Evolutionary conservation across 2,888 invertebrate species (phyloP).

Genomic region (Caenorhabditis sp.): DNA sequence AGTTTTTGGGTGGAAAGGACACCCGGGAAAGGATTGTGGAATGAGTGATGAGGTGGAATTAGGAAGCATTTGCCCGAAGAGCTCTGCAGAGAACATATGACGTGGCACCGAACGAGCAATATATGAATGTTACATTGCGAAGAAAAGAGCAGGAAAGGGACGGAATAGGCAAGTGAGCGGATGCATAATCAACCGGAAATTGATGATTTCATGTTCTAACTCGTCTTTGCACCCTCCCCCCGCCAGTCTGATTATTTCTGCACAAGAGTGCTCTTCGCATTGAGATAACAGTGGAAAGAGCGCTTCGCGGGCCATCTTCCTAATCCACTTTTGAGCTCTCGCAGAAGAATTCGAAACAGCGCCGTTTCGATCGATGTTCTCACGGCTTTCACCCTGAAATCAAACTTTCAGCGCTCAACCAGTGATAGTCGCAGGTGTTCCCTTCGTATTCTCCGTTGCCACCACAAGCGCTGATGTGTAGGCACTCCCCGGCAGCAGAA

Average conservation of each 20-base stretch:
- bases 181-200: slow-evolving; percentile 49
- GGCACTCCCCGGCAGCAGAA: neutral
- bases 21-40: slow-evolving; percentile 8
- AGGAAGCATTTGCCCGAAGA: slow-evolving; percentile 1
- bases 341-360: slow-evolving; percentile 23
- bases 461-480: neutral
- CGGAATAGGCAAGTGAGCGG: neutral
- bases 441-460: neutral
- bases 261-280: neutral
- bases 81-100: neutral
- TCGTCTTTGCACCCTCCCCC: neutral
- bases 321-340: slow-evolving; percentile 13
- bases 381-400: slow-evolving; percentile 4
- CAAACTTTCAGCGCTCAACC: neutral
- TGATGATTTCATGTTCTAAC: slow-evolving; percentile 40
- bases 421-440: neutral
- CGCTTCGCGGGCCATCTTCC: slow-evolving; percentile 20
- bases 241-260: neutral
- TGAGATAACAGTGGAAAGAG: neutral
- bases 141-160: slow-evolving; percentile 7
- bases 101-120: neutral
- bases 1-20: too few relatives aligned
- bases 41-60: slow-evolving; percentile 33
- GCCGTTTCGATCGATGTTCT: slow-evolving; percentile 25
- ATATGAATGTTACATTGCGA: too few relatives aligned